These are phyloP conservation scores for Scaptomyza reducta DNA, from an alignment of 2,888 invertebrate species.

Conservation along the genomic window DNA sequence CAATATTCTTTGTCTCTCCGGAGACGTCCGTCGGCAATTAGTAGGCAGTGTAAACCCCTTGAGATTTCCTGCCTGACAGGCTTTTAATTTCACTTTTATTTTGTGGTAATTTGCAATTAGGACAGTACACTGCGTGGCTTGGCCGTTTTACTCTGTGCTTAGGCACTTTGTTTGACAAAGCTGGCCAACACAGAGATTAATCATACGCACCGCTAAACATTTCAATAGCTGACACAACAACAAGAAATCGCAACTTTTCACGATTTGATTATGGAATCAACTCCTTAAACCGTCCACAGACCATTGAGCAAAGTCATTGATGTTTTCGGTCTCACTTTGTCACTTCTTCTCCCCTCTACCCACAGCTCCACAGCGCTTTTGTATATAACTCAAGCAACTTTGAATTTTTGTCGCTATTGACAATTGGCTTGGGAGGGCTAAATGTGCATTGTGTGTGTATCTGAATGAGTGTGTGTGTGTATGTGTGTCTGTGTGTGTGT, in stretches of 20 bases:
- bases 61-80: slow-evolving; percentile 14
- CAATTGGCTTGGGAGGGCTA: slow-evolving; percentile 49
- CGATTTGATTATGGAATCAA: slow-evolving; percentile 33
- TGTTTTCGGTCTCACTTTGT: slow-evolving; percentile 31
- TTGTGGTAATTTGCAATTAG: slow-evolving; percentile 70
- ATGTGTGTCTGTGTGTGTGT: not conserved
- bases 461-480: not conserved
- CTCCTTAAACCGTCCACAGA: slow-evolving; percentile 39
- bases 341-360: not conserved
- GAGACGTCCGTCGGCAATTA: slow-evolving; percentile 49
- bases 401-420: slow-evolving; percentile 72
- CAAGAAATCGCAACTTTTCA: slow-evolving; percentile 16
- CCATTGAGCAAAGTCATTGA: slow-evolving; percentile 73
- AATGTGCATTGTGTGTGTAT: not conserved
- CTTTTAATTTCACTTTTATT: slow-evolving; percentile 52
- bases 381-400: slow-evolving; percentile 54
- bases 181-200: slow-evolving; percentile 50
- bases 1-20: slow-evolving; percentile 34
- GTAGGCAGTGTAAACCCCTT: slow-evolving; percentile 27
- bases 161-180: slow-evolving; percentile 11
- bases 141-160: too few species aligned
- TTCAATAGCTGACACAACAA: slow-evolving; percentile 26
- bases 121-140: slow-evolving; percentile 20
- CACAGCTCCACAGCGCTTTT: slow-evolving; percentile 19
- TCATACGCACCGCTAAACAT: slow-evolving; percentile 70